Conservation (phyloP, 2,797 vertebrate genomes). For the Cichlasoma orientale region DNA sequence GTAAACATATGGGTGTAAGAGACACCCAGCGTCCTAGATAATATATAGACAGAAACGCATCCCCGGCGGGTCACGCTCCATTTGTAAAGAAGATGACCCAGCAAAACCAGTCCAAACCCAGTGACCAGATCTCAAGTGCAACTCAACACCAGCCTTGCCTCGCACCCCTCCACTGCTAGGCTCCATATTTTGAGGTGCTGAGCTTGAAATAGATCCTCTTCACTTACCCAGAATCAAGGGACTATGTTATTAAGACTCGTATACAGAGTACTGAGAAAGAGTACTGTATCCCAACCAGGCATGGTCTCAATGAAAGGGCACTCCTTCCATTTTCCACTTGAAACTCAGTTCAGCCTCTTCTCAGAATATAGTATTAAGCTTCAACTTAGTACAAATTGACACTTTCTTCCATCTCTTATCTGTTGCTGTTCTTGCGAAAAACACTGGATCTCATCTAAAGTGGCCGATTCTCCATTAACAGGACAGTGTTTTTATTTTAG, state of each 20-base stretch:
- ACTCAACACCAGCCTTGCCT: slow-evolving; percentile 61
- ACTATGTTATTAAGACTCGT: slow-evolving; percentile 10
- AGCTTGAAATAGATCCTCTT: slow-evolving; percentile 69
- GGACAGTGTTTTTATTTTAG: not conserved
- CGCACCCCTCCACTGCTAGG: slow-evolving; percentile 18
- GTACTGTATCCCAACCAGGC: not conserved
- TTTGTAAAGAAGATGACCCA: slow-evolving; percentile 29
- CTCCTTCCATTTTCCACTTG: not conserved
- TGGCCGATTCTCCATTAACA: not conserved
- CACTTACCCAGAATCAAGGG: slow-evolving; percentile 38
- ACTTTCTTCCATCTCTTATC: no score
- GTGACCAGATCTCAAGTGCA: slow-evolving; percentile 61
- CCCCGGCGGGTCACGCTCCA: not conserved
- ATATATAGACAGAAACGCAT: slow-evolving; percentile 31
- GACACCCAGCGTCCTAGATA: slow-evolving; percentile 38
- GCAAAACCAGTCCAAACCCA: slow-evolving; percentile 35
- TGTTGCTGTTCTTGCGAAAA: no score
- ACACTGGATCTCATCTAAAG: not conserved
- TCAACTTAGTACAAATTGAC: no score
- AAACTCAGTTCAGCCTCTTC: not conserved
- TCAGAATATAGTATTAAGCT: no score
- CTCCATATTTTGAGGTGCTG: slow-evolving; percentile 22
- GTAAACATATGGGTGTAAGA: slow-evolving; percentile 36
- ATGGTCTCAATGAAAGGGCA: not conserved
- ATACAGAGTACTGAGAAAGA: slow-evolving; percentile 2